Percentiles rank a stretch among this genome's conserved stretches.
phyloP scores from a whole-genome alignment of 2,797 vertebrate genomes.

The Leptatherina wallacei region DNA sequence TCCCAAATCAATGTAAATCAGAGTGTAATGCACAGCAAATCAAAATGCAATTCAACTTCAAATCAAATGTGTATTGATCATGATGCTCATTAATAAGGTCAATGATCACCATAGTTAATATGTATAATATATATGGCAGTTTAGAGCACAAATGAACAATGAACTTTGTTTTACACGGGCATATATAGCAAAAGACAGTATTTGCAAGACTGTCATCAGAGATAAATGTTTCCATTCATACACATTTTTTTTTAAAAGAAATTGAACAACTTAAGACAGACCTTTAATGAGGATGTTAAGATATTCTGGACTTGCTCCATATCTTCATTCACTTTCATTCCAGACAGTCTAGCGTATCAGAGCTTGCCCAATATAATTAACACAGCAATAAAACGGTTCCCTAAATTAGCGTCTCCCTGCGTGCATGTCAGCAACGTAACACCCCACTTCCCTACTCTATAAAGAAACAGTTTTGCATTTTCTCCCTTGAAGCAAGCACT shows the following conservation, averaged over 20 bases:
- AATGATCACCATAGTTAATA: neutral
- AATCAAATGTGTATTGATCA: slow-evolving; percentile 49
- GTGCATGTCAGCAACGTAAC: slow-evolving; percentile 43
- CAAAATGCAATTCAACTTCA: slow-evolving; percentile 49
- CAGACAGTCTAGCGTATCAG: slow-evolving; percentile 35
- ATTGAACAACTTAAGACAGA: neutral
- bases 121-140: neutral
- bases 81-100: slow-evolving; percentile 18
- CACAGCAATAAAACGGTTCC: slow-evolving; percentile 53
- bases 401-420: slow-evolving; percentile 50
- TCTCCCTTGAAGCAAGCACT: slow-evolving; percentile 47
- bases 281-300: neutral
- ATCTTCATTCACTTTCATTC: slow-evolving; percentile 29
- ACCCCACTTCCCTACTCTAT: slow-evolving; percentile 40
- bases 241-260: neutral
- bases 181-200: neutral
- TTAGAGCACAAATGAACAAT: slow-evolving; percentile 11
- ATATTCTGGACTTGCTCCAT: slow-evolving; percentile 16
- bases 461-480: slow-evolving; percentile 44
- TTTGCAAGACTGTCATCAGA: neutral
- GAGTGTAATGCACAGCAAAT: slow-evolving; percentile 15
- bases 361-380: slow-evolving; percentile 47
- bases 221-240: neutral
- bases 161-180: neutral
- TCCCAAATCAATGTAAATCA: slow-evolving; percentile 41